Conservation (phyloP, 1,140 invertebrate species). For the Brachystomella parvula region DNA sequence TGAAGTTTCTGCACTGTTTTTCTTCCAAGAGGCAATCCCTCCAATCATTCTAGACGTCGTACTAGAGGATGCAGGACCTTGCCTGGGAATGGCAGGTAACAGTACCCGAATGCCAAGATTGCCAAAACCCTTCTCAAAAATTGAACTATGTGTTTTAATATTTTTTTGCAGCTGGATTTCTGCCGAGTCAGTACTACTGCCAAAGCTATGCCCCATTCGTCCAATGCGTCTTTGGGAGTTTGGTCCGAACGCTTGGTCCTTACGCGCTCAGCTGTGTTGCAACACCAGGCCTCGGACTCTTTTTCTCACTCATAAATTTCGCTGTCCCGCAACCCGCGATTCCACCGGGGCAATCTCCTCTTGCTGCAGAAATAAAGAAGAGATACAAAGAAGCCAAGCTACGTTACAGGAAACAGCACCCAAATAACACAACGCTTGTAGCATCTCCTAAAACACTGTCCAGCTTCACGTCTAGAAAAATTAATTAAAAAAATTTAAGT, state of each 20-base stretch:
- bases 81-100: constrained; percentile 4
- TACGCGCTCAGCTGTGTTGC: neutral
- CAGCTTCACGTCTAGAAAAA: too few relatives aligned
- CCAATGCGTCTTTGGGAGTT: neutral
- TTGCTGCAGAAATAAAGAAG: neutral
- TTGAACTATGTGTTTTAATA: neutral
- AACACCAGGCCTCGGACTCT: neutral
- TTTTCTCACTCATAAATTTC: neutral
- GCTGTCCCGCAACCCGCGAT: neutral
- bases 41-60: neutral
- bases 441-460: too few relatives aligned
- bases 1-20: constrained; percentile 1
- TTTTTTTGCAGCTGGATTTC: neutral
- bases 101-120: neutral
- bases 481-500: too few relatives aligned
- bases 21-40: constrained; percentile 12
- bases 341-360: neutral
- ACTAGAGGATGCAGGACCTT: neutral
- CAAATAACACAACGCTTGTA: too few relatives aligned
- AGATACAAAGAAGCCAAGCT: neutral
- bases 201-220: constrained; percentile 1
- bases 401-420: neutral
- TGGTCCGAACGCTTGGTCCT: neutral
- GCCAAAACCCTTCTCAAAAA: neutral
- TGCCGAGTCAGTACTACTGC: constrained; percentile 2